Percentiles rank a stretch among this genome's conserved stretches.
phyloP scores from a whole-genome alignment of 2,888 invertebrate species.

The Caenorhabditis afra region DNA sequence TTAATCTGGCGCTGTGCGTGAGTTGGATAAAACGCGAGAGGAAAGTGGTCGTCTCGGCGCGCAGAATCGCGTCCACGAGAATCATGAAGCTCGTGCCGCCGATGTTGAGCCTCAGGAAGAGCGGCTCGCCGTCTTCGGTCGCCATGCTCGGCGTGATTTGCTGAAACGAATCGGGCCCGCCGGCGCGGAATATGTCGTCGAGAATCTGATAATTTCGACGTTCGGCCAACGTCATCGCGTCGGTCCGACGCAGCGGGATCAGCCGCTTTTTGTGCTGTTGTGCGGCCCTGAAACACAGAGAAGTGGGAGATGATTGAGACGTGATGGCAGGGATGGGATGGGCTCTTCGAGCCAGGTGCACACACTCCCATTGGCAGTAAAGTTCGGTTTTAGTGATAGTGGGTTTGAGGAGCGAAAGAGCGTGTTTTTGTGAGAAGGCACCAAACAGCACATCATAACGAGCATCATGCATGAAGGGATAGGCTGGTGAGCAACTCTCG shows the following conservation, averaged over 20 bases:
- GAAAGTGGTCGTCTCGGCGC: constrained; percentile 76
- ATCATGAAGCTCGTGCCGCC: constrained; percentile 77
- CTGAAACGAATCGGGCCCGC: constrained; percentile 73
- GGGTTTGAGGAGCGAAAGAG: constrained; percentile 4
- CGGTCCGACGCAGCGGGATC: constrained; percentile 78
- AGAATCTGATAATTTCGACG: constrained; percentile 73
- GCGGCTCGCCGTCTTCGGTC: constrained; percentile 69
- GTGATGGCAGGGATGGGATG: not conserved
- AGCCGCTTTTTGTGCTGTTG: constrained; percentile 80
- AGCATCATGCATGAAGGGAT: constrained; percentile 49
- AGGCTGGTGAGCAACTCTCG: not conserved
- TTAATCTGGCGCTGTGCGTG: constrained; percentile 75
- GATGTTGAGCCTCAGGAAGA: constrained; percentile 77
- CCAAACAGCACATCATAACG: constrained; percentile 39
- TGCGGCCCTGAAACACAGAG: constrained; percentile 71
- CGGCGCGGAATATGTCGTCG: constrained; percentile 76
- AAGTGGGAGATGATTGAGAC: constrained; percentile 2
- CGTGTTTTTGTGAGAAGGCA: not conserved
- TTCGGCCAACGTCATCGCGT: constrained; percentile 79
- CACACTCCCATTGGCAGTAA: constrained; percentile 6
- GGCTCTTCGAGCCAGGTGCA: constrained; percentile 13
- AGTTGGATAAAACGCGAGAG: constrained; percentile 79
- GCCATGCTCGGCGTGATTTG: constrained; percentile 62
- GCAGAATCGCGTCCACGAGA: constrained; percentile 76
- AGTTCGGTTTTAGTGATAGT: constrained; percentile 44